These are phyloP conservation scores for Drosophila nr. perissopoda DNA, from an alignment of 2,888 invertebrate species.

Conservation along the genomic window DNA sequence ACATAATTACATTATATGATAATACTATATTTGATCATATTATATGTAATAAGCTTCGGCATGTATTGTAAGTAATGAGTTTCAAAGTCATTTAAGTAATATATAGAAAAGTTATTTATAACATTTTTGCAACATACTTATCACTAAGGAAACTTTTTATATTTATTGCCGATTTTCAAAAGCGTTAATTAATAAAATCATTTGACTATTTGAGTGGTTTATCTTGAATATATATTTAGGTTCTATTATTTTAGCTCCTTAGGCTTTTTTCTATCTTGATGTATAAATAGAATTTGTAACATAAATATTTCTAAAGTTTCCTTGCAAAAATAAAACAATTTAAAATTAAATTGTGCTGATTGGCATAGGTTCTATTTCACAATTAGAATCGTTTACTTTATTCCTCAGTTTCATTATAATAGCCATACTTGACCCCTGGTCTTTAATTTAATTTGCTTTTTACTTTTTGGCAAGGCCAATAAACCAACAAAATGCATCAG, in stretches of 20 bases:
- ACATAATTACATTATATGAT: neutral
- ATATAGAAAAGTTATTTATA: neutral
- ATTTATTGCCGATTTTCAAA: neutral
- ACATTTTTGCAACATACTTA: neutral
- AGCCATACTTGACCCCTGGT: constrained; percentile 33
- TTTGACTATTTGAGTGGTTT: neutral
- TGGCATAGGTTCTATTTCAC: neutral
- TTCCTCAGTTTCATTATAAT: neutral
- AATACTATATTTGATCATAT: neutral
- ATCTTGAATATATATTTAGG: neutral
- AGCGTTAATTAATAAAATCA: neutral
- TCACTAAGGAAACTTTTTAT: neutral
- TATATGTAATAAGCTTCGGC: neutral
- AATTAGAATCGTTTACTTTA: neutral
- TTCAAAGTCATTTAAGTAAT: neutral
- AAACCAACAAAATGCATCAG: constrained; percentile 58
- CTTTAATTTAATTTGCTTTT: constrained; percentile 11
- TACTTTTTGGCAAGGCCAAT: constrained; percentile 51
- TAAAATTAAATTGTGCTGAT: neutral
- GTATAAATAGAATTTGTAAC: neutral
- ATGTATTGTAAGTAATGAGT: neutral
- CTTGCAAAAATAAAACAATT: too few species aligned
- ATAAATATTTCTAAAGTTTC: neutral
- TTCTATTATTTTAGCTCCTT: fast-evolving
- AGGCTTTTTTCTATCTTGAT: neutral